These are phyloP conservation scores for Nomada fucata DNA, from an alignment of 2,888 invertebrate genomes.

Conservation along the genomic window DNA sequence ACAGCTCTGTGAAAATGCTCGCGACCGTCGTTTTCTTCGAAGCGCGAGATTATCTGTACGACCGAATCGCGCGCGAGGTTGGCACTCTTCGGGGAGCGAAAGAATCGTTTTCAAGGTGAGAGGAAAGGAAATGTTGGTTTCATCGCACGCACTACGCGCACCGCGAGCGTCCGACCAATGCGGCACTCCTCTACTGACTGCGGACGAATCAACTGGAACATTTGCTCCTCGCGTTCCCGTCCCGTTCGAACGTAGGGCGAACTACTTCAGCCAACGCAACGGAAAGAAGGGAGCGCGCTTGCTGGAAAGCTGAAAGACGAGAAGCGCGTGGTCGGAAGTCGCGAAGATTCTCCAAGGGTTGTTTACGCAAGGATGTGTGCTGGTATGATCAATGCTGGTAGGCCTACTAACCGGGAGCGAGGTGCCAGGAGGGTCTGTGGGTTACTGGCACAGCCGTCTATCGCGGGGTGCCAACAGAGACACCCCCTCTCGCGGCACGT, in stretches of 20 bases:
- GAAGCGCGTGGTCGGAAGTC: background rate
- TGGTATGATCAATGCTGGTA: conserved; percentile 68
- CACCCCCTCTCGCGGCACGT: conserved; percentile 71
- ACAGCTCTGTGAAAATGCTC: conserved; percentile 17
- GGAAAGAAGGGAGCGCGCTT: too few relatives aligned
- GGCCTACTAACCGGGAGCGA: conserved; percentile 81
- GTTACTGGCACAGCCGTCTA: conserved; percentile 82
- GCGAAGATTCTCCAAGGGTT: conserved; percentile 31
- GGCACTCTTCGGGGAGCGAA: background rate
- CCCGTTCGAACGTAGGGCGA: background rate
- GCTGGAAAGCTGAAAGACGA: too few relatives aligned
- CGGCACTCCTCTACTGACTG: conserved; percentile 75
- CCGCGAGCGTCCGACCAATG: conserved; percentile 74
- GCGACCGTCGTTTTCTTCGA: background rate
- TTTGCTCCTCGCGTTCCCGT: background rate
- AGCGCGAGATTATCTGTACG: background rate
- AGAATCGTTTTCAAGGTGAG: background rate
- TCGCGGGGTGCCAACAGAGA: conserved; percentile 77
- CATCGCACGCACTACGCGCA: conserved; percentile 69
- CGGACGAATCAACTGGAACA: background rate
- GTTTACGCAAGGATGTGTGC: conserved; percentile 61
- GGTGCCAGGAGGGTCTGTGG: conserved; percentile 80
- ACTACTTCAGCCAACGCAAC: background rate
- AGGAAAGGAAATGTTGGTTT: conserved; percentile 42
- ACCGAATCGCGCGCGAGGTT: background rate